Evolutionary conservation across 2,797 vertebrate genomes (phyloP).

Genomic region (Cossypha dichroa): DNA sequence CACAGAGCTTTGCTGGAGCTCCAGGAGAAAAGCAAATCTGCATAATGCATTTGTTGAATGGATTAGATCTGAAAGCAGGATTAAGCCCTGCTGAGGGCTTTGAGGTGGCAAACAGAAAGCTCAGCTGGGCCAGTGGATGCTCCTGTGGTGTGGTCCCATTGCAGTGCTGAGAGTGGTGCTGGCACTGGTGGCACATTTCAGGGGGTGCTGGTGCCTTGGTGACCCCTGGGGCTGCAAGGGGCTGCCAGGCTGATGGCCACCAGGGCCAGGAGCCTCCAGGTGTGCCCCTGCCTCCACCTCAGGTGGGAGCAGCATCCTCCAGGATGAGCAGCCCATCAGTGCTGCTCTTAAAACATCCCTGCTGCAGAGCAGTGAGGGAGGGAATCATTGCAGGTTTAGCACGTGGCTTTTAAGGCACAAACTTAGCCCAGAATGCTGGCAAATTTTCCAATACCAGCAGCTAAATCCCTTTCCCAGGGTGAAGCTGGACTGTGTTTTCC

Average conservation of each 20-base stretch:
- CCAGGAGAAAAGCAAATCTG: not conserved
- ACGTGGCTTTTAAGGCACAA: not conserved
- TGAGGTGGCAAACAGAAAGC: not conserved
- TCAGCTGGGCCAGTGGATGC: not conserved
- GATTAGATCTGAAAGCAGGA: conserved; percentile 24
- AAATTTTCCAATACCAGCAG: not conserved
- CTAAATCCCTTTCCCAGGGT: not conserved
- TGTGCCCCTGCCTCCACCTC: not conserved
- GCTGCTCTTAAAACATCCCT: not conserved
- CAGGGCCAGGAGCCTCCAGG: not conserved
- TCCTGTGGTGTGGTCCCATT: not conserved
- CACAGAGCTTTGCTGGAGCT: not conserved
- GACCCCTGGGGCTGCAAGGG: not conserved
- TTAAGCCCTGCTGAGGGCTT: conserved; percentile 17
- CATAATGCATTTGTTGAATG: not conserved
- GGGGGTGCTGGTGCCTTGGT: not conserved
- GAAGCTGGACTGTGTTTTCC: not conserved
- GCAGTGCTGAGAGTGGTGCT: not conserved
- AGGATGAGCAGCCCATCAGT: fast-evolving
- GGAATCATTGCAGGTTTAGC: not conserved
- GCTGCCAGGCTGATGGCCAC: not conserved
- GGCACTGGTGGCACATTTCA: not conserved
- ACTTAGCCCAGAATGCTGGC: not conserved
- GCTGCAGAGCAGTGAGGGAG: not conserved
- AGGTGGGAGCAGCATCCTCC: not conserved